Evolutionary conservation across 2,888 invertebrate genomes (phyloP).

Genomic region (Pegoplata infirma): DNA sequence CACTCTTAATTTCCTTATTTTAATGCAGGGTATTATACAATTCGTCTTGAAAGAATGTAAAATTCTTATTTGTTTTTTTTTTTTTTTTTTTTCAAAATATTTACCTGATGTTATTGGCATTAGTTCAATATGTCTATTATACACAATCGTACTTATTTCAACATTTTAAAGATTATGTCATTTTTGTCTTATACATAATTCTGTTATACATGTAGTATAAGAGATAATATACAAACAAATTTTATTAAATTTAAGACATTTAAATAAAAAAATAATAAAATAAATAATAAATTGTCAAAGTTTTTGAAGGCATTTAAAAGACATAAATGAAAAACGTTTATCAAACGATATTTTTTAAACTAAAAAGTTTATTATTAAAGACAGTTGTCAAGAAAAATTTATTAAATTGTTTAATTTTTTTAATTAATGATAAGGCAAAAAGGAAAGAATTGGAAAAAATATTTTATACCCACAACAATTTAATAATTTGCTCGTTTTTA

Average conservation of each 20-base stretch:
- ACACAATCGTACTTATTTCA: neutral
- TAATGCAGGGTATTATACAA: too few relatives aligned
- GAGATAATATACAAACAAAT: neutral
- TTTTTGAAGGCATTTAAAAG: neutral
- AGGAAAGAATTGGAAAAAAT: too few relatives aligned
- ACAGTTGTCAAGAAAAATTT: too few relatives aligned
- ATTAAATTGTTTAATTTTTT: too few relatives aligned
- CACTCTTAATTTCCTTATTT: too few relatives aligned
- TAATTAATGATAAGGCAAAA: too few relatives aligned
- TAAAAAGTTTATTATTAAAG: too few relatives aligned
- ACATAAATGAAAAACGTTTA: neutral
- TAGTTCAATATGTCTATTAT: conserved; percentile 15
- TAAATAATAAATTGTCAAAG: neutral
- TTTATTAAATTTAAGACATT: neutral
- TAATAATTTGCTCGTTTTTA: too few relatives aligned
- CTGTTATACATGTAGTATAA: conserved; percentile 7
- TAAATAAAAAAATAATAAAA: neutral
- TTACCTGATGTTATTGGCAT: conserved; percentile 39
- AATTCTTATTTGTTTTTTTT: too few relatives aligned
- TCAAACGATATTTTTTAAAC: too few relatives aligned
- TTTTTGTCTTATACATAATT: conserved; percentile 11
- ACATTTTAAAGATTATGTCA: conserved; percentile 47
- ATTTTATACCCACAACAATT: too few relatives aligned
- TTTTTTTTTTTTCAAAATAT: neutral
- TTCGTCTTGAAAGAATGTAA: too few relatives aligned